A percentile compares a stretch with the other conserved stretches of the same genome.
Conservation (phyloP, 1,140 invertebrate species). For the Sinonovacula constricta region DNA sequence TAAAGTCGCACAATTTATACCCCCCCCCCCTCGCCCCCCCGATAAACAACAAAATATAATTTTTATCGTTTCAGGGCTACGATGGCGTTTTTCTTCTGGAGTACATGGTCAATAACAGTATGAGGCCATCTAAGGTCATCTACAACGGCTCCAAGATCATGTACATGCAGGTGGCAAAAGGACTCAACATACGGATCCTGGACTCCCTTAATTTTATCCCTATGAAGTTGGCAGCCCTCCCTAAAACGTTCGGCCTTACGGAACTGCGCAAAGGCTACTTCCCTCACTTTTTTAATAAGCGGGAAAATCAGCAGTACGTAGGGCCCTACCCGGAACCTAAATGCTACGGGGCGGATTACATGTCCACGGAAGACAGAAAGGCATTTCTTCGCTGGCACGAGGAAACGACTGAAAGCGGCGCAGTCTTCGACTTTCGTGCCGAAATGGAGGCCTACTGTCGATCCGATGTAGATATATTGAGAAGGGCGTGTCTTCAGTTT, state of each 20-base stretch:
- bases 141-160: slow-evolving; percentile 23
- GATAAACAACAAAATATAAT: neutral
- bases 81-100: neutral
- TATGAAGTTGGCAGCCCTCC: neutral
- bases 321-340: neutral
- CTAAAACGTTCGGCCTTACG: neutral
- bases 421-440: slow-evolving; percentile 39
- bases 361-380: slow-evolving; percentile 11
- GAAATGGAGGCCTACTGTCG: slow-evolving; percentile 1
- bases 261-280: neutral
- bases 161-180: neutral
- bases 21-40: neutral
- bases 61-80: neutral
- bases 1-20: neutral
- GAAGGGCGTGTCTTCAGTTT: slow-evolving; percentile 50
- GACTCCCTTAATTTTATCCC: neutral
- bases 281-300: slow-evolving; percentile 28
- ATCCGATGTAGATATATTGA: slow-evolving; percentile 31
- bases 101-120: neutral
- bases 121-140: neutral
- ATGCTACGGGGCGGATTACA: neutral
- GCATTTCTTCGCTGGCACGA: slow-evolving; percentile 36
- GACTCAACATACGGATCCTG: slow-evolving; percentile 5
- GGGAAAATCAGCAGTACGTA: slow-evolving; percentile 1
- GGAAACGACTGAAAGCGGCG: slow-evolving; percentile 1